Evolutionary conservation across 2,888 invertebrate genomes (phyloP), one percentile per base, ranked within the genome.

Genomic region (Drosophila stalkeri): DNA sequence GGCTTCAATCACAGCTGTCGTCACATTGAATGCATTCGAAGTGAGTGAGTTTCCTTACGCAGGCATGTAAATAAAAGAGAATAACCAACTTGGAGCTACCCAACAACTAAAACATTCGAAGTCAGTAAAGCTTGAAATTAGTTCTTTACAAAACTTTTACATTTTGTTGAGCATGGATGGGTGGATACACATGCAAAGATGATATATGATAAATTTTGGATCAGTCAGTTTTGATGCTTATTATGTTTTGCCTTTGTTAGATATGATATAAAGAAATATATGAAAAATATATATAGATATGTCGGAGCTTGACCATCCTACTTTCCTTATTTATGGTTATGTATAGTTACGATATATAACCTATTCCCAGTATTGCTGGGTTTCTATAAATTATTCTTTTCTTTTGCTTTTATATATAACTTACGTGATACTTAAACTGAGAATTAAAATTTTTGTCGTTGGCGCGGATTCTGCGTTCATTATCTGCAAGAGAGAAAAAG

Each of bases 381-480:
- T 27, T 27, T 6, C 27, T 27, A 27, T 27, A 6, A 27, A 27
- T 27, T 27, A 6, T 6, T 6, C 3, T 27, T 27, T 27, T 27
- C 27, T 6, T 27, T 27, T 27, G 27, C 27, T 27, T 27, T 27
- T 41, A n/a, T n/a, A 41, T 16, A 39, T 39, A 6, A 96, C 98
- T 98, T 95, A 99, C 99, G 92, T 99, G 99, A 95, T 99, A 99
- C 94, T 97, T 97, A 95, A 99, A 99, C 94, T 98, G 97, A 92
- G 97, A 96, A 95, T 99, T 99, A 94, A 97, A 99, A 92, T 96
- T 96, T 93, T 97, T 96, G 94, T 99, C 98, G 94, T 99, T 99
- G 92, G 99, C 98, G 94, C 96, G 97, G 93, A 99, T 98, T 95
- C 96, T 95, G 94, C 99, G 96, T 95, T 99, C 98, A 94, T 97